Conservation (phyloP, 2,113 vertebrate species). For the Zosterops borbonicus region DNA sequence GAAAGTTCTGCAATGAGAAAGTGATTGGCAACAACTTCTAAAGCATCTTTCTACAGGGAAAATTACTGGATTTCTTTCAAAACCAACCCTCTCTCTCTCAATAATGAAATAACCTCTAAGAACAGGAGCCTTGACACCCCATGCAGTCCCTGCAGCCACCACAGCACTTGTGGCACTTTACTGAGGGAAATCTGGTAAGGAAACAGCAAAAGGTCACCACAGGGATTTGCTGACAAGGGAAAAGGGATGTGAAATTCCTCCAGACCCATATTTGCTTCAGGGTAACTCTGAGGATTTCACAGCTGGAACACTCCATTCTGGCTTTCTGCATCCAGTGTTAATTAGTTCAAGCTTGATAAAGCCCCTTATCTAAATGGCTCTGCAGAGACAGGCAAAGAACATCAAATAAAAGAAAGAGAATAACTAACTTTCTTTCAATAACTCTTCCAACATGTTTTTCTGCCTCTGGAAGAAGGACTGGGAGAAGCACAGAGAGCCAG, state of each 20-base stretch:
- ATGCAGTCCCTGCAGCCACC: background rate
- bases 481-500: background rate
- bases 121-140: background rate
- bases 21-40: background rate
- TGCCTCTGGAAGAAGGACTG: background rate
- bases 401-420: slow-evolving; percentile 32
- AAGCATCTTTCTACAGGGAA: background rate
- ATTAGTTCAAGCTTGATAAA: slow-evolving; percentile 64
- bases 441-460: slow-evolving; percentile 38
- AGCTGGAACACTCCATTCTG: slow-evolving; percentile 15
- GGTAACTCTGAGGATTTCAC: slow-evolving; percentile 13
- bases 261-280: background rate
- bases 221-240: background rate
- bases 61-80: background rate
- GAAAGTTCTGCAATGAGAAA: background rate
- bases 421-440: background rate
- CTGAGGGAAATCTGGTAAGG: background rate
- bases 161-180: accelerated
- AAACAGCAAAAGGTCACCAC: background rate
- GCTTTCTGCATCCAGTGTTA: slow-evolving; percentile 47
- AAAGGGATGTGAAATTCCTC: slow-evolving; percentile 13
- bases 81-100: background rate
- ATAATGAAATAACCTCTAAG: background rate
- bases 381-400: slow-evolving; percentile 47
- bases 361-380: slow-evolving; percentile 56